These are phyloP conservation scores for Sesamia inferens DNA, from an alignment of 2,888 invertebrate genomes.

Conservation along the genomic window DNA sequence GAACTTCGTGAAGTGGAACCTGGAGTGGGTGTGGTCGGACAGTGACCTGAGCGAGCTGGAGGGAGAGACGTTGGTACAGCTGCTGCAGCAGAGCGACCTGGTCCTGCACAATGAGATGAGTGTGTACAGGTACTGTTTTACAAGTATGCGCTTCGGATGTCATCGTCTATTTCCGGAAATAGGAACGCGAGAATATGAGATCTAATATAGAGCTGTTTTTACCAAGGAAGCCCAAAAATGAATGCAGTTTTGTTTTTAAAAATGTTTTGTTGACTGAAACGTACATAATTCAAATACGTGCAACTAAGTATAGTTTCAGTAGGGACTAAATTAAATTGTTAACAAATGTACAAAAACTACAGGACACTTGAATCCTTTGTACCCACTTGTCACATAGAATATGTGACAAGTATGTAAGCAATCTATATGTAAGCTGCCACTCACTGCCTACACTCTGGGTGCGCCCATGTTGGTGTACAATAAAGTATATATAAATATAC, in stretches of 20 bases:
- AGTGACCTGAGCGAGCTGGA: conserved; percentile 95
- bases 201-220: not conserved
- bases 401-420: no score
- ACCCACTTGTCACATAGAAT: no score
- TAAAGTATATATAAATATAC: no score
- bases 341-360: not conserved
- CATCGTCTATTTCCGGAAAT: not conserved
- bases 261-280: not conserved
- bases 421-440: no score
- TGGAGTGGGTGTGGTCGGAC: conserved; percentile 94
- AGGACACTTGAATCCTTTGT: not conserved
- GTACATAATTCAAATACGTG: not conserved
- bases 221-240: not conserved
- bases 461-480: no score
- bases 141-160: not conserved
- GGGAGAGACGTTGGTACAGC: conserved; percentile 93
- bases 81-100: conserved; percentile 96
- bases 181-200: not conserved
- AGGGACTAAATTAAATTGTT: not conserved
- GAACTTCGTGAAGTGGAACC: conserved; percentile 97
- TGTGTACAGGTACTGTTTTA: conserved; percentile 90
- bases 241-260: not conserved
- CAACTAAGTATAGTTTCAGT: not conserved
- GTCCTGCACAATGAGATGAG: conserved; percentile 97
- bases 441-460: no score